phyloP scores from a whole-genome alignment of 2,797 vertebrate species.

The Lagocephalus sceleratus region DNA sequence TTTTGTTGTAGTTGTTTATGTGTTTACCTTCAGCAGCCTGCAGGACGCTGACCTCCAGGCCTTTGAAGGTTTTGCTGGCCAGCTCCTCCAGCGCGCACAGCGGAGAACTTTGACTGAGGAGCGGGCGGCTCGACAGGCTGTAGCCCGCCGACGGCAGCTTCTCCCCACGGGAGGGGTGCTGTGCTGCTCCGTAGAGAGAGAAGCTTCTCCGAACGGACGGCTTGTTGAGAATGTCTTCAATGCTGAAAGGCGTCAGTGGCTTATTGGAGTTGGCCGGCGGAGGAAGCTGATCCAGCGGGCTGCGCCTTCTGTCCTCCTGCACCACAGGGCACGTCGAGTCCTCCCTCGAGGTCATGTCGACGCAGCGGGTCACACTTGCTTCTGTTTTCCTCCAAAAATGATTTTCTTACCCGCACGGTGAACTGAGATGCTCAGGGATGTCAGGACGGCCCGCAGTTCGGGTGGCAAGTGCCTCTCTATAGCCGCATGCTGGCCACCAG shows the following conservation, averaged over 20 bases:
- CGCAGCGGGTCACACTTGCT: not conserved
- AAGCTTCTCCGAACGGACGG: slow-evolving; percentile 85
- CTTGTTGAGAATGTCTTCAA: slow-evolving; percentile 94
- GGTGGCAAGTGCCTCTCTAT: slow-evolving; percentile 56
- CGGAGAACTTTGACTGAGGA: slow-evolving; percentile 71
- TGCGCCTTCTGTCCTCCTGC: slow-evolving; percentile 83
- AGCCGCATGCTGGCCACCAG: slow-evolving; percentile 46
- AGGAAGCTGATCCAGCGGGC: slow-evolving; percentile 87
- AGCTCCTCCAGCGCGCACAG: slow-evolving; percentile 88
- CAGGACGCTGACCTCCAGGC: slow-evolving; percentile 80
- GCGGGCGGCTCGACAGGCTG: slow-evolving; percentile 77
- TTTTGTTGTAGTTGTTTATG: too few relatives aligned
- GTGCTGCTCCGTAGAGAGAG: slow-evolving; percentile 82
- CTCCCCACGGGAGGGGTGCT: slow-evolving; percentile 78
- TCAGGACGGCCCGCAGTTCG: slow-evolving; percentile 32
- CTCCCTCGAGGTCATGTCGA: slow-evolving; percentile 87
- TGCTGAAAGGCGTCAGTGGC: slow-evolving; percentile 92
- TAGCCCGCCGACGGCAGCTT: slow-evolving; percentile 80
- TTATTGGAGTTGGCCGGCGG: slow-evolving; percentile 92
- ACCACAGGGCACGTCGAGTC: slow-evolving; percentile 80
- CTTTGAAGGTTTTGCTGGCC: slow-evolving; percentile 86
- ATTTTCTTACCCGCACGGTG: not conserved
- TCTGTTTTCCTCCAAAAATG: not conserved
- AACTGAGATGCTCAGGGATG: not conserved
- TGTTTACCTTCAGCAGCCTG: slow-evolving; percentile 85